Conservation (phyloP, 1,140 invertebrate species). For the Scaptomyza montana region DNA sequence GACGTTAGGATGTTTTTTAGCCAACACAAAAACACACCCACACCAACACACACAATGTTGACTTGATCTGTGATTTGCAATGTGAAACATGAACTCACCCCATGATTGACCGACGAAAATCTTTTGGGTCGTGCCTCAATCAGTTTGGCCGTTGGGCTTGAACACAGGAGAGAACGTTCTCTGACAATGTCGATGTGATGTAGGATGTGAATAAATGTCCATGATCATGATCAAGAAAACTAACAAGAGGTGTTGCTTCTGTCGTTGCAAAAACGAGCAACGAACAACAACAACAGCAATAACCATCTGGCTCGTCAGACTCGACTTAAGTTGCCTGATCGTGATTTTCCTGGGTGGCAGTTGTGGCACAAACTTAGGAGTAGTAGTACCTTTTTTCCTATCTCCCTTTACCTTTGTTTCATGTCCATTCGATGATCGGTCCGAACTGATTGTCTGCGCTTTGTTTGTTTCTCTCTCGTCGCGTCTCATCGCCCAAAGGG, state of each 20-base stretch:
- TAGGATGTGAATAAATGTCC: constrained; percentile 9
- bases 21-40: constrained; percentile 34
- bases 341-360: constrained; percentile 76
- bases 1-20: not conserved
- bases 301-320: constrained; percentile 58
- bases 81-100: constrained; percentile 64
- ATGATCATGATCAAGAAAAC: constrained; percentile 78
- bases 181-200: not conserved
- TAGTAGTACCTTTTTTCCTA: not conserved
- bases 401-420: constrained; percentile 32
- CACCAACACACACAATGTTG: constrained; percentile 9
- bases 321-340: constrained; percentile 33
- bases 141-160: constrained; percentile 61
- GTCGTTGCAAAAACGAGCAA: constrained; percentile 51
- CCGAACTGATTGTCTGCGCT: constrained; percentile 39
- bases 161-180: not conserved
- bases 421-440: constrained; percentile 29
- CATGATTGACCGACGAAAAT: constrained; percentile 65
- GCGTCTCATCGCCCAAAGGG: constrained; percentile 51
- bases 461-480: constrained; percentile 57
- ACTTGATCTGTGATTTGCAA: constrained; percentile 25
- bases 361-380: not conserved
- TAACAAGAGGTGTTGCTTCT: constrained; percentile 81
- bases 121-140: constrained; percentile 64
- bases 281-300: constrained; percentile 13